Evolutionary conservation across 2,797 vertebrate species (phyloP).

Genomic region (Decapterus maruadsi): DNA sequence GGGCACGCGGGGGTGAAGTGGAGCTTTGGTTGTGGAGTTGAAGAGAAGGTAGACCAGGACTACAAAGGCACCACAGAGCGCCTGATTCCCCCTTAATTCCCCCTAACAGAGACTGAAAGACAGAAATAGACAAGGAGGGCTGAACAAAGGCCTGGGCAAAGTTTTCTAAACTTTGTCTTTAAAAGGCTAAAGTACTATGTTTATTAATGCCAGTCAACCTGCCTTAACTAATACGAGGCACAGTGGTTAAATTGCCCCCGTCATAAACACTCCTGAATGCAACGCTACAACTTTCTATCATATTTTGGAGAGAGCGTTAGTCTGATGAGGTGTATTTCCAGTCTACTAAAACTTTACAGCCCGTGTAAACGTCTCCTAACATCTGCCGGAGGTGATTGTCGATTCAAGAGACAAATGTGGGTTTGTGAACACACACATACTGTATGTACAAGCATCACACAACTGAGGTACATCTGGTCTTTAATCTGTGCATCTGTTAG

Average conservation of each 20-base stretch:
- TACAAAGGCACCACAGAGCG: constrained; percentile 41
- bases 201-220: constrained; percentile 10
- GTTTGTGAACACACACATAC: constrained; percentile 1
- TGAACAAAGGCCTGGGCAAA: constrained; percentile 12
- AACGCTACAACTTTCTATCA: not conserved
- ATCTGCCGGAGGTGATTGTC: constrained; percentile 23
- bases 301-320: not conserved
- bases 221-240: not conserved
- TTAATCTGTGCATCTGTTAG: not conserved
- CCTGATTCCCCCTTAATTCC: constrained; percentile 48
- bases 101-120: constrained; percentile 33
- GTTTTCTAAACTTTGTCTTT: constrained; percentile 36
- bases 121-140: constrained; percentile 21
- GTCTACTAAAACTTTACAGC: constrained; percentile 35
- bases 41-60: constrained; percentile 11
- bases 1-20: constrained; percentile 14
- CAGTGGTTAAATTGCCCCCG: not conserved
- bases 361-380: constrained; percentile 24
- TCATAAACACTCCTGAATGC: not conserved
- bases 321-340: constrained; percentile 10
- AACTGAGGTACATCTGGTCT: not conserved
- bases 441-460: not conserved
- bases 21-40: constrained; percentile 27
- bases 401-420: constrained; percentile 14
- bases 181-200: not conserved